Evolutionary conservation across 2,797 vertebrate genomes (phyloP), one percentile per base, ranked within the genome.

Genomic region (Urocyon cinereoargenteus): DNA sequence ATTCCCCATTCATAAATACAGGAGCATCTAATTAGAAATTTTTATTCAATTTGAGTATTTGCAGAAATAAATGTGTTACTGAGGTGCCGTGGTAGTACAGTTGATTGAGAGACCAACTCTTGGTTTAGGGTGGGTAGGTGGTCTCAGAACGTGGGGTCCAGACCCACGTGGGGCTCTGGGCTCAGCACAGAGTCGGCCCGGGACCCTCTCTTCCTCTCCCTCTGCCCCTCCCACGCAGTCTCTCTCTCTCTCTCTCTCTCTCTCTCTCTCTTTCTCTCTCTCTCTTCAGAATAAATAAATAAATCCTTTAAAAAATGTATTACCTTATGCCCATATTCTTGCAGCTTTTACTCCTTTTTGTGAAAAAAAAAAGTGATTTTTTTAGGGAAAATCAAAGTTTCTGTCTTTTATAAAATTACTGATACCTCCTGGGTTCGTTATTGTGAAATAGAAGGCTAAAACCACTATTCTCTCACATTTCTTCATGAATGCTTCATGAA

Each of bases 1-100:
- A 62, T 91, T 87, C 28, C 83, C 62, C 31, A 83, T 77, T 77
- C 55, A 66, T 22, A 96, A 91, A 77, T n/a, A 36, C 5, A 83
- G 22, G 31, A 83, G 18, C 45, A 55, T 77, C 70, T 78, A 62
- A 62, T 57, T 68, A 78, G 53, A 91, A 91, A 83, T 77, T 24
- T 91, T 84, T 34, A 61, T 45, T 91, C 51, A 61, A 45, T 14
- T 51, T 83, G 68, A 16, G 12, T 77, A 59, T 40, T 40, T 83
- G 49, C 53, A 59, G 53, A 88, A 95, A 75, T 66, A 18, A 59
- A 53, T n/a, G 19, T 3, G 19, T 75, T 77, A 59, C 19, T n/a
- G 28, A 4, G 66, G n/a, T 34, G n/a, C 18, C n/a, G 19, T 18
- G n/a, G n/a, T 68, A n/a, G 9, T 68, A 12, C 18, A 34, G 18